Evolutionary conservation across 2,113 vertebrate genomes (phyloP), one percentile per base, ranked within the genome.

Genomic region (Delphinapterus leucas): DNA sequence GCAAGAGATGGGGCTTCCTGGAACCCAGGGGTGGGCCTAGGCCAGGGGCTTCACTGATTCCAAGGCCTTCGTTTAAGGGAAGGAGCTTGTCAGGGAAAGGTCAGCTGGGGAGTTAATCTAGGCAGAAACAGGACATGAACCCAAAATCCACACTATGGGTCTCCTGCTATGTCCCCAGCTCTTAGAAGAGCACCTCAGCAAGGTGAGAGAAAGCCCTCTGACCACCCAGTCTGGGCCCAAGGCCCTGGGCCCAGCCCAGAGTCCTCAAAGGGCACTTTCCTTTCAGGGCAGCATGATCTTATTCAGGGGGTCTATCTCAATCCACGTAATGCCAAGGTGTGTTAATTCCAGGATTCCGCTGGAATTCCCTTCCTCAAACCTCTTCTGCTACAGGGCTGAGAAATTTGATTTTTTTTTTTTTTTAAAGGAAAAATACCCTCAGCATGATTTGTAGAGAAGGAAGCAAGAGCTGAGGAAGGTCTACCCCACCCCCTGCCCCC

Each of bases 361-460:
- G 73, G 86, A 95, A 95, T 73, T 87, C 44, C 87, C 87, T 86
- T 92, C 81, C 93, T 90, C 90, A 86, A 93, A 95, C 53, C 68
- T 89, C 65, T 88, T 80, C 79, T 88, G 84, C 90, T 91, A 81
- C 63, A 90, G 63, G 70, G 71, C 68, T 87, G 44, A 84, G 76
- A 79, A 95, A 93, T 88, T 26, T 95, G 77, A 93, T 21, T 17
- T 73, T 71, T 73, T 53, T 47, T 47, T 47, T 47, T 49, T 85
- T 90, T 84, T 33, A 58, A 93, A 76, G 65, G n/a, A 53, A 53
- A 53, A 53, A 49, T 15, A 49, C 4, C 14, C 5, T 92, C 41
- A 76, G 63, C 31, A 38, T 36, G 41, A 87, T 80, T 68, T 94
- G 41, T 80, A 80, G 61, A 81, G 49, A 77, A 79, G 33, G 6